These are phyloP conservation scores for Terrapene triunguis DNA, from an alignment of 2,113 vertebrate species.

Conservation along the genomic window DNA sequence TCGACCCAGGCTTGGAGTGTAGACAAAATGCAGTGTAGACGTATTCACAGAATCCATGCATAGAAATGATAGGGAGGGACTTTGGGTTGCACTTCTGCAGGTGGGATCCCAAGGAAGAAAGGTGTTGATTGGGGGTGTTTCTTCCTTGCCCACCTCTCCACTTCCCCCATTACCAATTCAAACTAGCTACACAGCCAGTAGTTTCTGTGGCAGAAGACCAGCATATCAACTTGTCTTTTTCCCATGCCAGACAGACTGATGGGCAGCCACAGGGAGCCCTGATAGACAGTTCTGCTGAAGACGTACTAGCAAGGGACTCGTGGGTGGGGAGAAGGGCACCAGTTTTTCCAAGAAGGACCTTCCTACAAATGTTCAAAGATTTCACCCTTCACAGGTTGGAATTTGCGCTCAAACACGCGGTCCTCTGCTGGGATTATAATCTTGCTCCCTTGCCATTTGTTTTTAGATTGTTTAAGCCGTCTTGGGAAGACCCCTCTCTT, in stretches of 20 bases:
- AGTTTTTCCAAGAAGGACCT: constrained; percentile 1
- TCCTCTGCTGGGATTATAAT: not conserved
- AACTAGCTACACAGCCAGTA: not conserved
- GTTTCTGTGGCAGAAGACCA: not conserved
- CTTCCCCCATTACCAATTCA: not conserved
- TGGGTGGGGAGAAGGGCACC: not conserved
- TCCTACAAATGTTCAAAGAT: not conserved
- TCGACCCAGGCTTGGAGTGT: not conserved
- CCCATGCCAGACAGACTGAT: not conserved
- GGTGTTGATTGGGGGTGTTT: not conserved
- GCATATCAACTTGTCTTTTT: not conserved
- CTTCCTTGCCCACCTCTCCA: not conserved
- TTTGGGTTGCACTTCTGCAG: not conserved
- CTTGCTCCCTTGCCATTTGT: constrained; percentile 6
- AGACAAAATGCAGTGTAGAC: not conserved
- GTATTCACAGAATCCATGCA: not conserved
- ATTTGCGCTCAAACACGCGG: not conserved
- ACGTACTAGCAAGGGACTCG: not conserved
- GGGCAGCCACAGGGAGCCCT: not conserved
- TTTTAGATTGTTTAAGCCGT: constrained; percentile 88
- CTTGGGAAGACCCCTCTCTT: constrained; percentile 84
- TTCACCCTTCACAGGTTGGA: not conserved
- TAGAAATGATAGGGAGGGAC: not conserved
- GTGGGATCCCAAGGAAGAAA: not conserved
- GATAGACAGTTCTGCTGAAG: not conserved